Conservation (phyloP, 1,140 invertebrate species). For the Lepidurus arcticus region DNA sequence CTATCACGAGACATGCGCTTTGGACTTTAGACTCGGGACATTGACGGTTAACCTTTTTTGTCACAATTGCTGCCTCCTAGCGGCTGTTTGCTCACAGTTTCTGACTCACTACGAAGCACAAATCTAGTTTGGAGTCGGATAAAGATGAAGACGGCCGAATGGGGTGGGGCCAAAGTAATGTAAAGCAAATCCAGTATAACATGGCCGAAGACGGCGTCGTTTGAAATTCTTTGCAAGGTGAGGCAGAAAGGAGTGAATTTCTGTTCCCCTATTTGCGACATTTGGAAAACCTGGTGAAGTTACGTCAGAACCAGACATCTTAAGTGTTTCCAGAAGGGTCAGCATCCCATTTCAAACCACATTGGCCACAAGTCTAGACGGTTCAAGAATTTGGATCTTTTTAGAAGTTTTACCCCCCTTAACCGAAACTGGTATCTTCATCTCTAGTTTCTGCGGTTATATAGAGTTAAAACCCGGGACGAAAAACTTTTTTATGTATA, state of each 20-base stretch:
- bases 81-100: background rate
- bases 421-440: conserved; percentile 19
- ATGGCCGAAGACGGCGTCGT: background rate
- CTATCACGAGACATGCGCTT: no score
- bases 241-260: background rate
- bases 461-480: background rate
- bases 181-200: background rate
- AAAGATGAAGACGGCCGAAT: no score
- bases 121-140: background rate
- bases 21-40: no score
- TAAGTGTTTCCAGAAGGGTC: conserved; percentile 21
- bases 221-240: background rate
- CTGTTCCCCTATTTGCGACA: background rate
- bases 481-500: no score
- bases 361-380: background rate
- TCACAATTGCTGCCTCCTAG: background rate
- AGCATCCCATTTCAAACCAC: conserved; percentile 9
- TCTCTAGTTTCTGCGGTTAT: conserved; percentile 15
- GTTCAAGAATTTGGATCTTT: conserved; percentile 19
- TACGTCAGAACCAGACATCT: conserved; percentile 15
- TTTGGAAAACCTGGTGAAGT: background rate
- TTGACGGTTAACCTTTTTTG: background rate
- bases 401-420: background rate
- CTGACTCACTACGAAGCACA: background rate
- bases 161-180: background rate